Conservation (phyloP, 2,888 invertebrate genomes). For the Enoplolaimus lenunculus region DNA sequence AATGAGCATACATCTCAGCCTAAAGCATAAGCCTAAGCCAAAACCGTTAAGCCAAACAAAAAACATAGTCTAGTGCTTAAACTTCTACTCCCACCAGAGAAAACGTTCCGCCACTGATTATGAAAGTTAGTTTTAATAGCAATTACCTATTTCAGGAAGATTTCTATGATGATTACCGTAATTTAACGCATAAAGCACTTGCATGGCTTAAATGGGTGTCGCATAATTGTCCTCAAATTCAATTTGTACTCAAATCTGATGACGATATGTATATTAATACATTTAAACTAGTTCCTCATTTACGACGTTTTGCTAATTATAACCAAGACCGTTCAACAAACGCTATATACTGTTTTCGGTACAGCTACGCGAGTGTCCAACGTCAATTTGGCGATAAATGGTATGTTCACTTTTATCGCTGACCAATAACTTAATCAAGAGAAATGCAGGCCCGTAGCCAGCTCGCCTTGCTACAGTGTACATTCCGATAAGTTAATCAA, state of each 20-base stretch:
- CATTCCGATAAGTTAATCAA: too few species aligned
- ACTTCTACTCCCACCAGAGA: too few species aligned
- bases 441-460: too few species aligned
- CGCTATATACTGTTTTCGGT: not conserved
- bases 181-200: conserved; percentile 18
- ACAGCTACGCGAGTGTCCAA: not conserved
- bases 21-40: too few species aligned
- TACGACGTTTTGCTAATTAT: not conserved
- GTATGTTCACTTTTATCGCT: too few species aligned
- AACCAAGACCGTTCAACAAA: not conserved
- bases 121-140: too few species aligned
- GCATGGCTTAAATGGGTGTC: conserved; percentile 19
- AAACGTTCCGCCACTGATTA: too few species aligned
- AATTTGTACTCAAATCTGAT: conserved; percentile 19
- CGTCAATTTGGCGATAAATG: not conserved
- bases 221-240: conserved; percentile 5
- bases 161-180: conserved; percentile 11
- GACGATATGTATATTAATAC: conserved; percentile 22
- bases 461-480: too few species aligned
- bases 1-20: too few species aligned
- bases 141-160: conserved; percentile 19
- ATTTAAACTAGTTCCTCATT: conserved; percentile 14
- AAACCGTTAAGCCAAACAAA: too few species aligned
- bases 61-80: too few species aligned
- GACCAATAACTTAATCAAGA: too few species aligned